phyloP scores from a whole-genome alignment of 2,797 vertebrate species.

The Rhyacichthys aspro region DNA sequence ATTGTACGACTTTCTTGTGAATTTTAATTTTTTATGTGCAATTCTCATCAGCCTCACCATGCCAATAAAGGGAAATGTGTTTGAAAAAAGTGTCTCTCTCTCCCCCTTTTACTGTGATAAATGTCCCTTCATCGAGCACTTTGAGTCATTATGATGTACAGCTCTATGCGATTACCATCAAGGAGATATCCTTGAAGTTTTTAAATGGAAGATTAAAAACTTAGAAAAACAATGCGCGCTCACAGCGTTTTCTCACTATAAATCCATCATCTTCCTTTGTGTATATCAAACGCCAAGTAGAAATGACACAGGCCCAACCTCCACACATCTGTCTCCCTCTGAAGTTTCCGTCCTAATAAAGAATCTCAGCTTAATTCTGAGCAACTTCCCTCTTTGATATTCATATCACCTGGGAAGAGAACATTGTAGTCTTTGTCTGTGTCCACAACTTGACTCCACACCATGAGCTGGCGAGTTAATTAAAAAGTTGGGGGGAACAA shows the following conservation, averaged over 20 bases:
- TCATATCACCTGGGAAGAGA: conserved; percentile 66
- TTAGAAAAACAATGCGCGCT: conserved; percentile 35
- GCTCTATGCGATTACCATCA: conserved; percentile 46
- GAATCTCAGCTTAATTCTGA: conserved; percentile 45
- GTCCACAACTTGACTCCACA: conserved; percentile 72
- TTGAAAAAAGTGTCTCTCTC: conserved; percentile 76
- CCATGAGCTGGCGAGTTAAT: conserved; percentile 72
- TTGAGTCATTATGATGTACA: conserved; percentile 41
- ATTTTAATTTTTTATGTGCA: conserved; percentile 94
- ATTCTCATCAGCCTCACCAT: conserved; percentile 98
- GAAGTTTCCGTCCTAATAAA: conserved; percentile 52
- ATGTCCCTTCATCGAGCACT: conserved; percentile 38
- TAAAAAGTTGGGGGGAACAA: conserved; percentile 72
- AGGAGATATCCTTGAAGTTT: conserved; percentile 42
- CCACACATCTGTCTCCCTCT: conserved; percentile 62
- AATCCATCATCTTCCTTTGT: conserved; percentile 16
- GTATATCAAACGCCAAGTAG: conserved; percentile 33
- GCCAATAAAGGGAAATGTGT: conserved; percentile 99
- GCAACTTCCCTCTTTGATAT: conserved; percentile 69
- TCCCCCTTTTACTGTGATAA: conserved; percentile 44
- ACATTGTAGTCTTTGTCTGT: conserved; percentile 64
- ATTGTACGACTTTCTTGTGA: conserved; percentile 96
- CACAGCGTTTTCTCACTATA: conserved; percentile 24
- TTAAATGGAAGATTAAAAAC: conserved; percentile 37
- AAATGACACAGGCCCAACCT: conserved; percentile 50